A percentile compares a stretch with the other conserved stretches of the same genome.
These are phyloP conservation scores for Emmelina monodactyla DNA, from an alignment of 2,888 invertebrate species.

Conservation along the genomic window DNA sequence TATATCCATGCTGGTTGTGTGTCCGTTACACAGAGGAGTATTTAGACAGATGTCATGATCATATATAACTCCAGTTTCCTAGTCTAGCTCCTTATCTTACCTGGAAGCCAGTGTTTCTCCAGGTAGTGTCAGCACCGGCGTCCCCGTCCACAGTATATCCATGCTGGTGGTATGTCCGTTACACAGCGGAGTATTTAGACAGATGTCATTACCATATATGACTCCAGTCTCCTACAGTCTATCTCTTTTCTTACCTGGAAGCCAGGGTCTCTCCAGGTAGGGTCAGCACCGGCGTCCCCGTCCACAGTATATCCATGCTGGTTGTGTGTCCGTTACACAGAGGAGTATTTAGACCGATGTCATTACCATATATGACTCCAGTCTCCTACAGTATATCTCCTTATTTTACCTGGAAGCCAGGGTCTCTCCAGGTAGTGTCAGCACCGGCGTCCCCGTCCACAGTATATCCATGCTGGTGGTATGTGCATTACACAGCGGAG, in stretches of 20 bases:
- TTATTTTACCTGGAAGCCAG: slow-evolving; percentile 70
- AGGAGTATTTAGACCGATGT: slow-evolving; percentile 98
- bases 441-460: slow-evolving; percentile 99
- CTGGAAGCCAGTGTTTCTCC: slow-evolving; percentile 82
- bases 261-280: slow-evolving; percentile 87
- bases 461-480: slow-evolving; percentile 99
- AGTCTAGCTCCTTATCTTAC: slow-evolving; percentile 37
- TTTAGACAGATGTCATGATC: slow-evolving; percentile 98
- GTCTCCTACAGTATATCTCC: too few relatives aligned
- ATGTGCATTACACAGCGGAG: slow-evolving; percentile 99
- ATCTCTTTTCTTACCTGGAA: slow-evolving; percentile 70
- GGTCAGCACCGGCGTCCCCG: slow-evolving; percentile 98
- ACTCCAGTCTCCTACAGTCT: too few relatives aligned
- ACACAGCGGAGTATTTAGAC: slow-evolving; percentile 98
- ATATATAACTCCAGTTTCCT: too few relatives aligned
- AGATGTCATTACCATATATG: too few relatives aligned
- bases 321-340: slow-evolving; percentile 99
- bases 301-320: slow-evolving; percentile 99
- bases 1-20: slow-evolving; percentile 99
- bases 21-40: slow-evolving; percentile 99
- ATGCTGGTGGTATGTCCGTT: slow-evolving; percentile 99
- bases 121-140: slow-evolving; percentile 96
- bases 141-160: slow-evolving; percentile 99
- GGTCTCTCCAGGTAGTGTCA: slow-evolving; percentile 91
- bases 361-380: too few relatives aligned